These are phyloP conservation scores for Grantiella picta DNA, from an alignment of 2,113 vertebrate species.

Conservation along the genomic window DNA sequence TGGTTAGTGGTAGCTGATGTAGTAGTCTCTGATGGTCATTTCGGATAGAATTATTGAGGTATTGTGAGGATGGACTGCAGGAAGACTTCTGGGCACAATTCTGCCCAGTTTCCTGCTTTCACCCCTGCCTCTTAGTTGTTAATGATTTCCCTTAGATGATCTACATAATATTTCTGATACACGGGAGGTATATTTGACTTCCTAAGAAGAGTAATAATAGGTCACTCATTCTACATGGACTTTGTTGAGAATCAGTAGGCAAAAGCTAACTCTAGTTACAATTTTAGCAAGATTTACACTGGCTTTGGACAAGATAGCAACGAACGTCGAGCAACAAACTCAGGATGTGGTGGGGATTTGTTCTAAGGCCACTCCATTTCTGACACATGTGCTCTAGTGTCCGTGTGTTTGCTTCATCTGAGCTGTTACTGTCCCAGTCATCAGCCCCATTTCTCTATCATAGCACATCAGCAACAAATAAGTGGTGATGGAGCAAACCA, in stretches of 20 bases:
- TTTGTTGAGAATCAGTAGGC: background rate
- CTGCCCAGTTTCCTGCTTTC: background rate
- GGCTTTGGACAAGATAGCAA: background rate
- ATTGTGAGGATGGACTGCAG: background rate
- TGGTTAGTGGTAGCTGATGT: background rate
- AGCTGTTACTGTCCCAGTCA: background rate
- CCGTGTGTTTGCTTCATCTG: fast-evolving
- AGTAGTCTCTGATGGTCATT: background rate
- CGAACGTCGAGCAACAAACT: background rate
- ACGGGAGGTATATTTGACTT: background rate
- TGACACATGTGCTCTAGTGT: fast-evolving
- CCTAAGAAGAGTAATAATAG: background rate
- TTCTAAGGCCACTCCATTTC: background rate
- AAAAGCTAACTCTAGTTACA: background rate
- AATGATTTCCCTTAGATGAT: background rate
- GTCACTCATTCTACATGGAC: background rate
- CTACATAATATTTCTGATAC: background rate
- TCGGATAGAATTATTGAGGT: background rate
- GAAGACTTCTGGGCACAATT: background rate
- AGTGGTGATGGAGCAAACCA: background rate
- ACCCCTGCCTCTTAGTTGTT: background rate
- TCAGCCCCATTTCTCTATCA: background rate
- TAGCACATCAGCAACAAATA: background rate
- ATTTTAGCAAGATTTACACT: background rate
- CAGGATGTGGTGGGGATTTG: background rate